Base-by-base conservation (phyloP, 2,113 vertebrate genomes). In the Pygoscelis adeliae region DNA sequence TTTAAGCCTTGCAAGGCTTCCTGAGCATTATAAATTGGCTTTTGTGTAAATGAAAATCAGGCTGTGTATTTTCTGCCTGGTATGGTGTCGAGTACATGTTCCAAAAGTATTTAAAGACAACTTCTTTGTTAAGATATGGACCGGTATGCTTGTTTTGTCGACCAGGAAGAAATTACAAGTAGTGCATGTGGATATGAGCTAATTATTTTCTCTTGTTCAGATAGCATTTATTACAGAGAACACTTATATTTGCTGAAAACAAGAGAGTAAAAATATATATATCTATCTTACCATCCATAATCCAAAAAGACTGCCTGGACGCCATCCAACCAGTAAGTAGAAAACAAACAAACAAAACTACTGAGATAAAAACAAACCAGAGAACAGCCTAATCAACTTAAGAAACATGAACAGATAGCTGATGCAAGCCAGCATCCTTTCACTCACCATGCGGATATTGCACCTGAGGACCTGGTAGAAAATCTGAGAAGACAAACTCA, bases 21-120 rank as follows among this genome's bases (percentile, higher is more conserved):
- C 61, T 29, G 36, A 85, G 65, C 82, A 16, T 87, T 85, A 56
- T 91, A 90, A 79, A 79, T 85, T 72, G 81, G 62, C 82, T 85
- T 93, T 84, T 83, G 74, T 93, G 74, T 83, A 61, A 90, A 80
- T 76, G 56, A 91, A 94, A 90, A 91, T 93, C 70, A 93, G 62
- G 40, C 78, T 69, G 20, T 69, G 49, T 76, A 13, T 94, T 90
- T 94, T 91, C 72, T 78, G 69, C 40, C 34, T 52, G 52, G 18
- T 52, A 11, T 6, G 30, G 38, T 91, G 87, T 85, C 55, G 70
- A 82, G 34, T 83, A 53, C 13, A 5, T 38, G 53, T 76, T 93
- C 70, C 65, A 61, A 72, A 91, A 84, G 52, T 71, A 72, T 87
- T 95, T 67, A 34, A 82, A 91, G 70, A 79, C 56, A 89, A 40